These are phyloP conservation scores for Epirrhoe tristata DNA, from an alignment of 2,888 invertebrate genomes.

Conservation along the genomic window DNA sequence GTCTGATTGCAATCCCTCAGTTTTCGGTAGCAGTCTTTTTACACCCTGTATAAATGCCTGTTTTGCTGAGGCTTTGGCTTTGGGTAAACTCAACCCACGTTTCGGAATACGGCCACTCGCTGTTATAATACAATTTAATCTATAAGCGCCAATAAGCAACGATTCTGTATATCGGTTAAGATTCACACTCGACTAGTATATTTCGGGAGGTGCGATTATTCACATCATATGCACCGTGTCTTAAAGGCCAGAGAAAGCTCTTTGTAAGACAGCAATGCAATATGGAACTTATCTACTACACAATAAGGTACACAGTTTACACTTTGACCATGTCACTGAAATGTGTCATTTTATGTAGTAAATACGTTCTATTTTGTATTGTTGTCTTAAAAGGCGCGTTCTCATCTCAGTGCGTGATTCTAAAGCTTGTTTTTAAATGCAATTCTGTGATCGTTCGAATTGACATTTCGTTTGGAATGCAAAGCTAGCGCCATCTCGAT, in stretches of 20 bases:
- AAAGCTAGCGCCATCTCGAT: background rate
- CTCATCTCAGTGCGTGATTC: too few species aligned
- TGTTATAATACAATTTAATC: slow-evolving; percentile 33
- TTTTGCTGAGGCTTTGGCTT: background rate
- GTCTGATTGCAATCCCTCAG: too few species aligned
- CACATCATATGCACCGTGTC: background rate
- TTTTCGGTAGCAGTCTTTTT: too few species aligned
- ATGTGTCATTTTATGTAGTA: too few species aligned
- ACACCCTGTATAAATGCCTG: too few species aligned
- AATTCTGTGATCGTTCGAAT: background rate
- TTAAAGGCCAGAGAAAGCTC: background rate
- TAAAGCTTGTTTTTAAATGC: background rate
- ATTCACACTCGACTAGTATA: slow-evolving; percentile 80
- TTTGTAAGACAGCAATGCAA: too few species aligned
- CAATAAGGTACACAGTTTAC: too few species aligned
- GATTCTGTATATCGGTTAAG: slow-evolving; percentile 63
- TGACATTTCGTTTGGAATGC: background rate
- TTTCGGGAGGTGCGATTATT: slow-evolving; percentile 52
- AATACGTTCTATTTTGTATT: too few species aligned
- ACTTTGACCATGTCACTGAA: too few species aligned
- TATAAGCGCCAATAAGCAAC: slow-evolving; percentile 36
- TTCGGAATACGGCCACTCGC: slow-evolving; percentile 14
- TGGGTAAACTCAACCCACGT: background rate
- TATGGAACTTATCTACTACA: too few species aligned
- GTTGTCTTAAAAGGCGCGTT: too few species aligned